A percentile compares a stretch with the other conserved stretches of the same genome.
These are phyloP conservation scores for Synergus laeviventris DNA, from an alignment of 2,888 invertebrate species.

Conservation along the genomic window DNA sequence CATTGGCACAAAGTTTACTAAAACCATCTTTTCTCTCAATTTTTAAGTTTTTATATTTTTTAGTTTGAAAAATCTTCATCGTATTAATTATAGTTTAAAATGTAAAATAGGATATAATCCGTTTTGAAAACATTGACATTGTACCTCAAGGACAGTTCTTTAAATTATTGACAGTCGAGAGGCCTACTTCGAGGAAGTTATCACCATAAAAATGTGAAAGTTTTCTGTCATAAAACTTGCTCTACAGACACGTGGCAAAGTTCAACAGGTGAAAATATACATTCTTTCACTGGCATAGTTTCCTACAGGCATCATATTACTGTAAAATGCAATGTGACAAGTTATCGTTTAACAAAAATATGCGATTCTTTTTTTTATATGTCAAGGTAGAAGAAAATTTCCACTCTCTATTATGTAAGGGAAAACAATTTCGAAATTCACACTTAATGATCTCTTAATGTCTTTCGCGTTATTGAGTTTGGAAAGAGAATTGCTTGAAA, in stretches of 20 bases:
- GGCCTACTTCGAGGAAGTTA: not conserved
- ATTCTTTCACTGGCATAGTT: not conserved
- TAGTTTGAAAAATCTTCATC: too few species aligned
- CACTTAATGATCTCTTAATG: not conserved
- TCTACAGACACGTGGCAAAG: not conserved
- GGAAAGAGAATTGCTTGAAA: not conserved
- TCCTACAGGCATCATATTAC: not conserved
- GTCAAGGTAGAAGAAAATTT: not conserved
- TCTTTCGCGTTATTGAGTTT: not conserved
- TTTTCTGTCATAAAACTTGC: not conserved
- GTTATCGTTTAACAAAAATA: not conserved
- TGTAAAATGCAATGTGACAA: not conserved
- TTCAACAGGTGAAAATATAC: not conserved
- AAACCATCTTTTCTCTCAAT: not conserved
- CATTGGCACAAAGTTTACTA: not conserved
- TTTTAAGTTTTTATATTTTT: too few species aligned
- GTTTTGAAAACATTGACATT: not conserved
- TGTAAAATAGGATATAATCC: not conserved
- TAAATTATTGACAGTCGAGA: not conserved
- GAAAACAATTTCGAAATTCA: not conserved
- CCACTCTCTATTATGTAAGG: not conserved
- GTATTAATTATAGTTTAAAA: not conserved
- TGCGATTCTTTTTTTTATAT: not conserved
- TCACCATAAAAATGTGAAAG: not conserved
- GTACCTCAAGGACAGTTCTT: not conserved